These are phyloP conservation scores for Drosophila sucinea DNA, from an alignment of 1,140 invertebrate genomes.

Conservation along the genomic window DNA sequence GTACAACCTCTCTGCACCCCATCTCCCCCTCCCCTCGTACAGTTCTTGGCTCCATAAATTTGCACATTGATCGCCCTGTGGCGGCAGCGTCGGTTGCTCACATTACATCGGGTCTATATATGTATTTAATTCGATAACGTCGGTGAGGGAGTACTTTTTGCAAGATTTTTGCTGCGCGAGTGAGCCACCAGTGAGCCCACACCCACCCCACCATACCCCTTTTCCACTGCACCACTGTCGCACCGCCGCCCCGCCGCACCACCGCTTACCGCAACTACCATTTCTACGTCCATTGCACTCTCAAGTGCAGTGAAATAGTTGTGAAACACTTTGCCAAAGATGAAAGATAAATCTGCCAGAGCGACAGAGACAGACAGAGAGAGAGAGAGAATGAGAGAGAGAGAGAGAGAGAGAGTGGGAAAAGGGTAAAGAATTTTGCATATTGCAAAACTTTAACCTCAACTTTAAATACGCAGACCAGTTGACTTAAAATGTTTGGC, in stretches of 20 bases:
- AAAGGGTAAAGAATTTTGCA: slow-evolving; percentile 50
- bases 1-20: slow-evolving; percentile 26
- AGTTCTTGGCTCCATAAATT: slow-evolving; percentile 74
- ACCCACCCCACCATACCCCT: not conserved
- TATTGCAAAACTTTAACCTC: slow-evolving; percentile 30
- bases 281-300: slow-evolving; percentile 41
- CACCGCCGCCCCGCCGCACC: not conserved
- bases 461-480: slow-evolving; percentile 8
- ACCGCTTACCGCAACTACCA: not conserved
- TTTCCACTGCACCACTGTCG: not conserved
- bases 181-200: slow-evolving; percentile 23
- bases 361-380: slow-evolving; percentile 17
- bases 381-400: slow-evolving; percentile 4
- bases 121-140: slow-evolving; percentile 78
- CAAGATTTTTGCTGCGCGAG: slow-evolving; percentile 68
- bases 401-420: slow-evolving; percentile 8
- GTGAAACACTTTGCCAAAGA: slow-evolving; percentile 81
- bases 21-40: slow-evolving; percentile 16
- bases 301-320: slow-evolving; percentile 80
- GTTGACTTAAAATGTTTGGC: slow-evolving; percentile 3
- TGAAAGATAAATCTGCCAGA: slow-evolving; percentile 74
- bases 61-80: slow-evolving; percentile 75
- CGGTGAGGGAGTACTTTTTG: slow-evolving; percentile 48
- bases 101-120: slow-evolving; percentile 54
- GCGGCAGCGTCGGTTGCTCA: slow-evolving; percentile 37